These are phyloP conservation scores for Deroplatys truncata DNA, from an alignment of 2,888 invertebrate genomes.

Conservation along the genomic window DNA sequence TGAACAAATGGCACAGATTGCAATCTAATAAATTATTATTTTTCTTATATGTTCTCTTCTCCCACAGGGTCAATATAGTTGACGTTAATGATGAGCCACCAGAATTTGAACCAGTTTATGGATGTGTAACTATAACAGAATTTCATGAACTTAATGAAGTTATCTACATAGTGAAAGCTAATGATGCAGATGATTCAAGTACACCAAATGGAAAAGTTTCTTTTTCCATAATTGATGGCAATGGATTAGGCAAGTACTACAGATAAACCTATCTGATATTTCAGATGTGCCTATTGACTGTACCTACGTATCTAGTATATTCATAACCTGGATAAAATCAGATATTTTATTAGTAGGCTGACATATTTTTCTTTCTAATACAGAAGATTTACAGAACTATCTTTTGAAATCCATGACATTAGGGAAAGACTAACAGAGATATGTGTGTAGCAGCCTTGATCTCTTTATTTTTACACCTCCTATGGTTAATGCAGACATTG, in stretches of 20 bases:
- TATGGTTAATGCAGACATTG: too few species aligned
- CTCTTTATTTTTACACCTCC: too few species aligned
- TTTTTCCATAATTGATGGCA: constrained; percentile 67
- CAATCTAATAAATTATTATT: too few species aligned
- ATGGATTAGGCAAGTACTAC: constrained; percentile 57
- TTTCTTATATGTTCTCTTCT: too few species aligned
- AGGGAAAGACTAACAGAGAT: too few species aligned
- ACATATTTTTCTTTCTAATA: neutral
- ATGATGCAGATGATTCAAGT: constrained; percentile 77
- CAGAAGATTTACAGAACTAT: neutral
- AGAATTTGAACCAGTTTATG: constrained; percentile 53
- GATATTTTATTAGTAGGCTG: neutral
- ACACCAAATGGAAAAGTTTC: constrained; percentile 75
- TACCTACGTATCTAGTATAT: neutral
- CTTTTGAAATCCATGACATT: neutral
- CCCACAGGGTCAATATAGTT: constrained; percentile 63
- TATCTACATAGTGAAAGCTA: constrained; percentile 69
- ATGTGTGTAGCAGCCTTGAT: too few species aligned
- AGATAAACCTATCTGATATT: neutral
- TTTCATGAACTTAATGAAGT: constrained; percentile 80
- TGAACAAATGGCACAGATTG: too few species aligned
- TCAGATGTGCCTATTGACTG: neutral
- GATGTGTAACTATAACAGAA: constrained; percentile 78
- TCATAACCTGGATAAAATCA: neutral
- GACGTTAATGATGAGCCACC: constrained; percentile 88